Base-by-base conservation (phyloP, 2,113 vertebrate genomes). In the Sorex fumeus region DNA sequence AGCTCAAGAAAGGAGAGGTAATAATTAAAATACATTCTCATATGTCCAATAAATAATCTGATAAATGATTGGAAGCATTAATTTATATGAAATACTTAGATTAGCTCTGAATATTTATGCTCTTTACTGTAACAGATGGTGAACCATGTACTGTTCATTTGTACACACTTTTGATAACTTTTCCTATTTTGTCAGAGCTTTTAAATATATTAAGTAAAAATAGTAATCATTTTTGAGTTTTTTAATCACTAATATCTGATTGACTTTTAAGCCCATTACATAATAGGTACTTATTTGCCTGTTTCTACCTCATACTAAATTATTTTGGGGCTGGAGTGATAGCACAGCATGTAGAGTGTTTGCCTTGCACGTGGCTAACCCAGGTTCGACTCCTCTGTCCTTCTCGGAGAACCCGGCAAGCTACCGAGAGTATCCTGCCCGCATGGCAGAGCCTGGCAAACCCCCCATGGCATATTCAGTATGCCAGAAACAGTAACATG, bases 1-100 rank as follows among this genome's bases (percentile, higher is more conserved):
- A 93, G 67, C 12, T 72, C 47, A 93, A 40, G 45, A 82, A 79
- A 69, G 32, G 28, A 88, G n/a, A 84, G 4, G 25, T 84, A 84
- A 43, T 91, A 84, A 90, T 84, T 93, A 91, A 64, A 90, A 76
- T 84, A 62, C 5, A 77, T 19, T 93, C 82, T 93, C 74, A 78
- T 89, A 84, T 88, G 45, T 53, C 69, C 18, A 66, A 9, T 90
- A 83, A 92, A 74, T 93, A 64, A 83, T 34, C 72, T 88, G 32
- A 69, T 72, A 89, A 93, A 43, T 69, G 67, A 21, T 93, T 93
- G 40, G 72, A 27, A 74, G 30, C 81, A 82, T 84, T 87, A 62
- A 62, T 93, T 85, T 77, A 74, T 84, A 78, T 93, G 27, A 91
- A 87, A 34, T 83, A 50, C 70, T 89, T 80, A 30, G 25, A 53